Evolutionary conservation across 2,113 vertebrate genomes (phyloP), one percentile per base, ranked within the genome.

Genomic region (Euleptes europaea): DNA sequence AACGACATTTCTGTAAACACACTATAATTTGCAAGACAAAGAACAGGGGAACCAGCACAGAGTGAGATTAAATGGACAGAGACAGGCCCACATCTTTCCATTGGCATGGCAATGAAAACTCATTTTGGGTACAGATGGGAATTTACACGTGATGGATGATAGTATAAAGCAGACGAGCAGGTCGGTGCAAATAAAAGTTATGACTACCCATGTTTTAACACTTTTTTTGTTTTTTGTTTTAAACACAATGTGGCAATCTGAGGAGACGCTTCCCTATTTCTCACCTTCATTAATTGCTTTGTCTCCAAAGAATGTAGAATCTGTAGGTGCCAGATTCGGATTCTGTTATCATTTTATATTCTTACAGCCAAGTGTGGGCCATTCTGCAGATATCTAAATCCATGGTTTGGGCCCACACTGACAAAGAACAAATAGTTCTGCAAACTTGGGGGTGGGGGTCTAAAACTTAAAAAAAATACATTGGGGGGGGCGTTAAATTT

Each of bases 151-250:
- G 90, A 95, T n/a, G 92, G 91, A 93, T 0, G 85, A 90, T 81
- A 49, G 60, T 11, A 0, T 85, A 91, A 91, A 84, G 79, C 77
- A 90, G 81, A 92, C 91, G 76, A 90, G 86, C 92, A 85, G 54
- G 84, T 88, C 90, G 85, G 86, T 86, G 91, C 91, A 94, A 94
- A 92, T 92, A 90, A 89, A 92, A 93, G 86, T 92, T 92, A 90
- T 91, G 92, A 73, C 91, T 91, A 91, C 71, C 84, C 78, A 75
- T 49, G 49, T 84, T 93, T 82, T 82, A 2, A 19, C 60, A 85
- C n/a, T n/a, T n/a, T n/a, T n/a, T n/a, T n/a, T n/a, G n/a, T n/a
- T n/a, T n/a, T n/a, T n/a, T n/a, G n/a, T n/a, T 84, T 93, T 82
- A 81, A 2, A 19, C 60, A 85, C 86, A 82, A 83, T 92, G 88